phyloP scores from a whole-genome alignment of 1,140 invertebrate species.

The Acromyrmex charruanus region DNA sequence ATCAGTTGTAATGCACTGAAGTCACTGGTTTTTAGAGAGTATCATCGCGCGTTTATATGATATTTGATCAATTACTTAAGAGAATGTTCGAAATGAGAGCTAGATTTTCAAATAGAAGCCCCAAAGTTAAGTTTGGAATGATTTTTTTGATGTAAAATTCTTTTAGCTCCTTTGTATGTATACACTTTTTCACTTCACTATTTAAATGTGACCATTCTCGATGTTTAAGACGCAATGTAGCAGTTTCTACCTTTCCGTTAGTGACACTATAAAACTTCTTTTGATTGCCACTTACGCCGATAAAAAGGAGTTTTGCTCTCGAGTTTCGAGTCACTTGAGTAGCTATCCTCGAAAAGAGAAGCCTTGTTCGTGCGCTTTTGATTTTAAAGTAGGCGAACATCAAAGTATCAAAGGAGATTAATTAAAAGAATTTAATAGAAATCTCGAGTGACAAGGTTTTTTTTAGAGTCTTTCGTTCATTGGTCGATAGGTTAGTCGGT shows the following conservation, averaged over 20 bases:
- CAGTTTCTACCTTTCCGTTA: conserved; percentile 8
- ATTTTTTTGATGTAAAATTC: background rate
- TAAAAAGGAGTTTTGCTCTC: conserved; percentile 29
- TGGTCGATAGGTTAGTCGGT: conserved; percentile 16
- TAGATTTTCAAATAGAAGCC: background rate
- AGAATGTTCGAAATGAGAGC: background rate
- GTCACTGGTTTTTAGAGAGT: too few relatives aligned
- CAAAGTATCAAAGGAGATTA: conserved; percentile 38
- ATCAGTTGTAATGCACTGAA: too few relatives aligned
- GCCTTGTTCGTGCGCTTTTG: conserved; percentile 13
- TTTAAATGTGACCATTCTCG: conserved; percentile 3
- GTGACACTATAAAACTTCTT: conserved; percentile 30
- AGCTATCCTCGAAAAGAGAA: conserved; percentile 23
- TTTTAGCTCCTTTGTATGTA: background rate
- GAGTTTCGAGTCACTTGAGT: conserved; percentile 27
- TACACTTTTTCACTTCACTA: background rate
- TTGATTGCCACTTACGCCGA: conserved; percentile 42
- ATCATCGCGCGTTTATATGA: too few relatives aligned
- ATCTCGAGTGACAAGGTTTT: conserved; percentile 43
- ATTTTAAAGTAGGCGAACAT: conserved; percentile 5
- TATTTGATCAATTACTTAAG: too few relatives aligned
- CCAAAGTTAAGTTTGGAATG: background rate
- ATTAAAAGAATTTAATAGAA: conserved; percentile 50
- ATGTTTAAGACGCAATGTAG: conserved; percentile 34
- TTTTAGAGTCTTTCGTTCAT: conserved; percentile 12